A percentile compares a stretch with the other conserved stretches of the same genome.
phyloP scores from a whole-genome alignment of 1,140 invertebrate genomes.

The Brachionus rotundiformis region DNA sequence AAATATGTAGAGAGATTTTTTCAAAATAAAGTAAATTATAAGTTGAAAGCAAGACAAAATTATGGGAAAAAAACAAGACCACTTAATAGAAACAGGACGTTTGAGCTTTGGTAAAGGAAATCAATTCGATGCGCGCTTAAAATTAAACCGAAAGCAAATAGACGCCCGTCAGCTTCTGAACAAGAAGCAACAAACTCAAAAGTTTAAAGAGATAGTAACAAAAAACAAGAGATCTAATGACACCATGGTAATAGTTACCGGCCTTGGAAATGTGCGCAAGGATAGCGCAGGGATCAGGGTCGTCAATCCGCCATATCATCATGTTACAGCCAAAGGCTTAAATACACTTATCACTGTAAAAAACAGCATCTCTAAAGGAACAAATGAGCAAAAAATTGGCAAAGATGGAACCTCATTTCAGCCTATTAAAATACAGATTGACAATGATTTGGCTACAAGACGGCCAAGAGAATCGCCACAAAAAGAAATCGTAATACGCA shows the following conservation, averaged over 20 bases:
- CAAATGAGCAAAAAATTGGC: not conserved
- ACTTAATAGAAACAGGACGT: constrained; percentile 22
- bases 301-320: constrained; percentile 21
- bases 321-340: constrained; percentile 2
- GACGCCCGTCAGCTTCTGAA: constrained; percentile 14
- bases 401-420: not conserved
- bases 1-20: no score
- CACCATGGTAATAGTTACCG: constrained; percentile 5
- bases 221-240: not conserved
- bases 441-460: not conserved
- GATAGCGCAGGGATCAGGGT: not conserved
- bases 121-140: constrained; percentile 47
- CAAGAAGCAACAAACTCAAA: constrained; percentile 16
- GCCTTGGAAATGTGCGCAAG: constrained; percentile 27
- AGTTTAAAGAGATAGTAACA: not conserved
- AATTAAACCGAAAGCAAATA: not conserved
- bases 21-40: not conserved
- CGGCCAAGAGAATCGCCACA: not conserved
- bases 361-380: not conserved
- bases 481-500: constrained; percentile 3
- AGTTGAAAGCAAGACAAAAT: not conserved
- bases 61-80: not conserved
- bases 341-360: constrained; percentile 36
- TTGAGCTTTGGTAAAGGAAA: not conserved
- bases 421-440: constrained; percentile 30